Base-by-base conservation (phyloP, 1,140 invertebrate genomes). In the Drosophila orena region DNA sequence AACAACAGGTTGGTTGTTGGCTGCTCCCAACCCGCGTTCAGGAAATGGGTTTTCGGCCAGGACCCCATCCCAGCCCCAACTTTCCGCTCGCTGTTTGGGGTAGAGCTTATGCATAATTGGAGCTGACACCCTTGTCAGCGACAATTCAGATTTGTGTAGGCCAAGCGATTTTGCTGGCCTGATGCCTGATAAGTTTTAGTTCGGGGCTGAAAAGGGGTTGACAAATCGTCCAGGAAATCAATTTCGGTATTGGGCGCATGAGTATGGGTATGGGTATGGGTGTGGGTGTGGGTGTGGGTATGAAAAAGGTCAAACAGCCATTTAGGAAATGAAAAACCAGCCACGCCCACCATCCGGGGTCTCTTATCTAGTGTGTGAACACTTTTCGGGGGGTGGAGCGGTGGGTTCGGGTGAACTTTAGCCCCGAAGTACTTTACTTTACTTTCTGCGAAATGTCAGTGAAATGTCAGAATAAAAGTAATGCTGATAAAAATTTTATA, bases 401-500 rank as follows among this genome's bases (percentile, higher is more conserved):
- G 35, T 40, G 34, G 12, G 14, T 27, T 27, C 5, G n/a, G n/a
- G 3, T 46, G 54, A 72, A 77, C 57, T 69, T 71, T 71, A 44
- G 50, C 44, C 60, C 40, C 49, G 57, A 68, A 68, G 79, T 72
- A 57, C 64, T 88, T 71, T 72, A 30, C 78, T 43, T 59, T 70
- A 43, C 81, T 73, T 84, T 84, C 79, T 86, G 72, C 52, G 57
- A 84, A 89, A 89, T 89, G 84, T 89, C 84, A 89, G 77, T 77
- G 49, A 88, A 90, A 89, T 89, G 84, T 89, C 84, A 90, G 89
- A 89, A 89, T 89, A 89, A 89, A 89, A 89, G 84, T 89, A 89
- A 89, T 85, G 84, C 80, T 89, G 84, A 89, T 89, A 89, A 89
- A 89, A 90, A 78, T 89, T 89, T 89, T 89, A 89, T 89, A 90